phyloP scores from a whole-genome alignment of 2,797 vertebrate genomes.

The Hydrophis major region DNA sequence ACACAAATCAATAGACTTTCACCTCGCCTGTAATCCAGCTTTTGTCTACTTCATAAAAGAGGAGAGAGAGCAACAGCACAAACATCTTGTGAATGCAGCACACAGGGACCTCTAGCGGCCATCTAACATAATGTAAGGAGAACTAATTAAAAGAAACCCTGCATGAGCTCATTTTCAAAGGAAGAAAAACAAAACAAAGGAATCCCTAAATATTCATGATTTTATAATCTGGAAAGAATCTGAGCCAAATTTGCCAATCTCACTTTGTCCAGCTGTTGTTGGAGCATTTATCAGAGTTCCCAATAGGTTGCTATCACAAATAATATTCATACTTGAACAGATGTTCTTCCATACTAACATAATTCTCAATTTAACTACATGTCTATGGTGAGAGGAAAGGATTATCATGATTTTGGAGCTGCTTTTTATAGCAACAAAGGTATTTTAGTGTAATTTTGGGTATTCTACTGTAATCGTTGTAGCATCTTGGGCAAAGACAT shows the following conservation, averaged over 20 bases:
- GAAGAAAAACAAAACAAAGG: background rate
- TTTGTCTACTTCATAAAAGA: conserved; percentile 21
- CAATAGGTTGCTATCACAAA: background rate
- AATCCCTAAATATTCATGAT: background rate
- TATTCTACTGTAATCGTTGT: background rate
- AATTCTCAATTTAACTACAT: background rate
- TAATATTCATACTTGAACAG: background rate
- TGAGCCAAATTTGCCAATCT: background rate
- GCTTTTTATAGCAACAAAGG: background rate
- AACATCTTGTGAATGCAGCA: background rate
- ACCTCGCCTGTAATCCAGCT: background rate
- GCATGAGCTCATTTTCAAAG: background rate
- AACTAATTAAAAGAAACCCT: background rate
- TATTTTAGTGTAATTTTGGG: background rate
- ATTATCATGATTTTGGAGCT: background rate
- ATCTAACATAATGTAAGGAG: background rate
- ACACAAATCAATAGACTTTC: conserved; percentile 8
- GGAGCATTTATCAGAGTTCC: background rate
- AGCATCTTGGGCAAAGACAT: too few species aligned
- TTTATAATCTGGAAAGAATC: background rate
- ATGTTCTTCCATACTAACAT: background rate
- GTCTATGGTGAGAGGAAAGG: background rate
- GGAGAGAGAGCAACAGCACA: background rate
- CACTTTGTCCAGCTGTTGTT: background rate
- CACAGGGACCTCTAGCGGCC: conserved; percentile 28